Base-by-base conservation (phyloP, 1,140 invertebrate genomes). In the Diploscapter pachys region DNA sequence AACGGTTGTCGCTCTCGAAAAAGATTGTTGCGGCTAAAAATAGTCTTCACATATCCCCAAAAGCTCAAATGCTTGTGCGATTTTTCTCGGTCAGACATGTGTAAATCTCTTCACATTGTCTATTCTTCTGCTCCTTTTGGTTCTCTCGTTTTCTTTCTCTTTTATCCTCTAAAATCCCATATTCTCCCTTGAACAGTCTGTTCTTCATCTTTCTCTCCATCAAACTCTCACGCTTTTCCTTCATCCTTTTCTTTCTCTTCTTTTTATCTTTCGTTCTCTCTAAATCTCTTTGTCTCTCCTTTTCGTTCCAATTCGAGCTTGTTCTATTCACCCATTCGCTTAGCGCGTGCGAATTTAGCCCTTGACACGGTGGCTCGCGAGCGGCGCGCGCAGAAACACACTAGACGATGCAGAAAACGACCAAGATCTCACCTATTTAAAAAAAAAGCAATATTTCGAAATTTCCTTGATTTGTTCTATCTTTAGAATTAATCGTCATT, bases 71-170 rank as follows among this genome's bases (percentile, higher is more conserved):
- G 66, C 50, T 52, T 55, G 66, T 68, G 66, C 66, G 49, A 9
- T 31, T 52, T 54, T 68, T 52, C 57, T 68, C 57, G 66, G 53
- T 13, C 66, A 55, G 11, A 68, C 52, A 52, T 68, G 66, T 68
- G 53, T 55, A 52, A 55, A 68, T 64, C 70, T 74, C 70, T 63
- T 11, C 55, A 11, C n/a, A 57, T 4, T 49, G 65, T 56, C 53
- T 63, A 65, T 57, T 65, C 73, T 67, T 66, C 55, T 73, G 61
- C 49, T 71, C 55, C 51, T 61, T 73, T 63, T 61, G n/a, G 59
- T 48, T 9, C 62, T 13, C 57, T 52, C 63, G 59, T 73, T 63
- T 74, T 65, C 13, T 55, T 31, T 74, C 63, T 63, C 8, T 48
- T 57, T n/a, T 13, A 52, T 67, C 70, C 55, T 57, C 65, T 56